Conservation (phyloP, 2,797 vertebrate genomes). For the Acestrorhynchus altus region DNA sequence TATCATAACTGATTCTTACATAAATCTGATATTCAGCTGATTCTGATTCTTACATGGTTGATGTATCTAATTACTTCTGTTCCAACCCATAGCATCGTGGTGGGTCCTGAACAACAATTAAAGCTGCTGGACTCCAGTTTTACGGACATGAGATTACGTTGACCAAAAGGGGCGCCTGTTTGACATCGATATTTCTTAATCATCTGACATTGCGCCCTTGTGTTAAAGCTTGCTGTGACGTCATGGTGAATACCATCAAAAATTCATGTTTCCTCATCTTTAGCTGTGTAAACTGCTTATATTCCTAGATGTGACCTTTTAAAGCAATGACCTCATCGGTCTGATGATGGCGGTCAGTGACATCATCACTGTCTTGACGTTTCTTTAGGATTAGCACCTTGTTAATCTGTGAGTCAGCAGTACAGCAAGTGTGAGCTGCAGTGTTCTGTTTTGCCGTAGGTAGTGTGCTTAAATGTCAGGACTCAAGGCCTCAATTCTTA, state of each 20-base stretch:
- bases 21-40: too few species aligned
- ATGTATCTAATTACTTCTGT: slow-evolving; percentile 7
- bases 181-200: slow-evolving; percentile 21
- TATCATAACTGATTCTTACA: too few species aligned
- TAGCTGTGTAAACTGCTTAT: slow-evolving; percentile 61
- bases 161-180: neutral
- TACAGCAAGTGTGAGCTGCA: slow-evolving; percentile 46
- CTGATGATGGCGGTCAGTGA: slow-evolving; percentile 59
- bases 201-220: slow-evolving; percentile 30
- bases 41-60: neutral
- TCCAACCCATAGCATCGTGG: slow-evolving; percentile 53
- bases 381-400: slow-evolving; percentile 49
- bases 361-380: slow-evolving; percentile 64
- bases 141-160: slow-evolving; percentile 10
- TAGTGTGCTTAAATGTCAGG: slow-evolving; percentile 45
- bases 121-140: neutral
- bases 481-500: slow-evolving; percentile 51
- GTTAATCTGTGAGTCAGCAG: slow-evolving; percentile 46
- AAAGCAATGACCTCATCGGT: slow-evolving; percentile 65
- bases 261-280: slow-evolving; percentile 69
- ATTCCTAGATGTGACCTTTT: slow-evolving; percentile 55
- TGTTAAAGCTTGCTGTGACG: slow-evolving; percentile 62
- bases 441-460: slow-evolving; percentile 20
- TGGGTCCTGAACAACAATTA: slow-evolving; percentile 65
- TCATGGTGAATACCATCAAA: slow-evolving; percentile 71